Conservation (phyloP, 1,140 invertebrate genomes). For the Mamestra configurata region DNA sequence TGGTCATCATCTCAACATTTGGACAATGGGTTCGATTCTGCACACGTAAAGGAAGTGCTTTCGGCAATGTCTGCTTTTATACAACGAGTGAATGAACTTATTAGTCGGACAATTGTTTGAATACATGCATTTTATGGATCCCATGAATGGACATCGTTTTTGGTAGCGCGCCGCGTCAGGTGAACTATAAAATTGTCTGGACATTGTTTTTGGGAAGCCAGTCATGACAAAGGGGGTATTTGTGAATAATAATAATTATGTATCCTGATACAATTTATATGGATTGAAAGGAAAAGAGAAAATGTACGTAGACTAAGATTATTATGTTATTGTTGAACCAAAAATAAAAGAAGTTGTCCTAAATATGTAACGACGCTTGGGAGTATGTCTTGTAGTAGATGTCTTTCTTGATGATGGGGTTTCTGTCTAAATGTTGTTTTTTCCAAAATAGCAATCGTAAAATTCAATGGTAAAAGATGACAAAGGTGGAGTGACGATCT, state of each 20-base stretch:
- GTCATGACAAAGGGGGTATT: slow-evolving; percentile 8
- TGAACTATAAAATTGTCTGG: slow-evolving; percentile 32
- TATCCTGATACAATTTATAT: background rate
- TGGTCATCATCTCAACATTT: slow-evolving; percentile 41
- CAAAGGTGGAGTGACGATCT: no score
- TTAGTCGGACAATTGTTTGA: slow-evolving; percentile 29
- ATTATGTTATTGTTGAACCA: no score
- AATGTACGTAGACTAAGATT: no score
- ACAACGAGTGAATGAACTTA: slow-evolving; percentile 46
- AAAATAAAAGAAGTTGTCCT: no score
- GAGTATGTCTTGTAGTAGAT: no score
- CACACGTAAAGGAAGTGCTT: slow-evolving; percentile 63
- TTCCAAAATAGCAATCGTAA: no score
- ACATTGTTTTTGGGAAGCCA: background rate
- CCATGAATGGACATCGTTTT: slow-evolving; percentile 24
- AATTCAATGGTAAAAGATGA: no score
- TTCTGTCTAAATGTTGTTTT: no score
- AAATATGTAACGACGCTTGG: no score
- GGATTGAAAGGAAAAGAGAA: background rate
- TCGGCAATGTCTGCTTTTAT: slow-evolving; percentile 43
- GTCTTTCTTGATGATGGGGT: no score
- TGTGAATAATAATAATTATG: background rate
- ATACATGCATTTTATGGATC: slow-evolving; percentile 20
- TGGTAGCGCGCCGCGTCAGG: background rate
- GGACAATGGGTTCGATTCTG: slow-evolving; percentile 64